Evolutionary conservation across 1,140 invertebrate genomes (phyloP).

Genomic region (Calliphora vicina): DNA sequence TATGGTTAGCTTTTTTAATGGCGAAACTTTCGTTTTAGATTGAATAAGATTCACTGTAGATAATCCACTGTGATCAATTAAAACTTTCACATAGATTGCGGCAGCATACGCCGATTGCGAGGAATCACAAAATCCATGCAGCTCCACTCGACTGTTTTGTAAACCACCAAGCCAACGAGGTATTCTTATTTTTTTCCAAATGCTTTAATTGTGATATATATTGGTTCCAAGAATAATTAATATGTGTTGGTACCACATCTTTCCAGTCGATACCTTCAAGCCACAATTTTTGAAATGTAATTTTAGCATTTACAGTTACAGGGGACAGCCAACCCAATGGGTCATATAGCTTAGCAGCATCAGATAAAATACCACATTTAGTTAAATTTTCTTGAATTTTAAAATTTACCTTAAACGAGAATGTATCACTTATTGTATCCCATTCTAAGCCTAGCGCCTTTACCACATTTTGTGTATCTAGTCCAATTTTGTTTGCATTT

Average conservation of each 20-base stretch:
- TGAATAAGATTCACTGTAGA: too few relatives aligned
- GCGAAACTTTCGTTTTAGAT: too few relatives aligned
- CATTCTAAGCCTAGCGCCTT: too few relatives aligned
- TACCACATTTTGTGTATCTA: too few relatives aligned
- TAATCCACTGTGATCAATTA: too few relatives aligned
- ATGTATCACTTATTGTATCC: too few relatives aligned
- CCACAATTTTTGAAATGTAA: background rate
- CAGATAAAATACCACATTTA: conserved; percentile 54
- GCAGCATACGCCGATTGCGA: too few relatives aligned
- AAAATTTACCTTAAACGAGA: background rate
- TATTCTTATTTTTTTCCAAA: background rate
- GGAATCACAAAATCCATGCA: background rate
- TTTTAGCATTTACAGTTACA: background rate
- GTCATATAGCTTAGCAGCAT: conserved; percentile 21
- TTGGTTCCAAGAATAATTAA: background rate
- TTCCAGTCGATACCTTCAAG: conserved; percentile 2
- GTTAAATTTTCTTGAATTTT: background rate
- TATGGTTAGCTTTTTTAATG: too few relatives aligned
- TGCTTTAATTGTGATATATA: background rate
- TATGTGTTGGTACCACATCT: background rate
- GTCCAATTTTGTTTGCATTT: too few relatives aligned
- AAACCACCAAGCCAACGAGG: background rate
- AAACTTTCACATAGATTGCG: too few relatives aligned
- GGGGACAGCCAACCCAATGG: background rate
- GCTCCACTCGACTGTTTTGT: background rate